Conservation (phyloP, 2,888 invertebrate genomes). For the Strigamia maritima region DNA sequence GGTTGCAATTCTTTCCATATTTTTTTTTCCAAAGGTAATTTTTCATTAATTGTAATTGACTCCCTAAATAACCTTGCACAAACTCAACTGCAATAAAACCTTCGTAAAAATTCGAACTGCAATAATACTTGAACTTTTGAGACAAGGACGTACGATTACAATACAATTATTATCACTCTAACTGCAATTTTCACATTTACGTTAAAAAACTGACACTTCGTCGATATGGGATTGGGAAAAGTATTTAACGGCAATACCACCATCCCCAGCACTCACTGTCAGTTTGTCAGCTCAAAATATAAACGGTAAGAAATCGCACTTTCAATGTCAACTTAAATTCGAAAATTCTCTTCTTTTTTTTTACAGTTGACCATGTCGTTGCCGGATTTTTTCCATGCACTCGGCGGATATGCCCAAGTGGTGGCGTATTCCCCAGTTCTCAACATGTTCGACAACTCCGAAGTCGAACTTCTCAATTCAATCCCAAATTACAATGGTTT, state of each 20-base stretch:
- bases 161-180: too few species aligned
- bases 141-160: too few species aligned
- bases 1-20: neutral
- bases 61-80: neutral
- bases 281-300: too few species aligned
- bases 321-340: too few species aligned
- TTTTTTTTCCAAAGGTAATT: neutral
- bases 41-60: neutral
- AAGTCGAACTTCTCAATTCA: conserved; percentile 1
- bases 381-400: neutral
- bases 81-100: neutral
- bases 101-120: neutral
- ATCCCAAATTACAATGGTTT: neutral
- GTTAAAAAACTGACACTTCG: too few species aligned
- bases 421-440: neutral
- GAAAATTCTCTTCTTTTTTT: neutral
- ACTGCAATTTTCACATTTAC: too few species aligned
- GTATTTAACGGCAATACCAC: too few species aligned
- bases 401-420: neutral
- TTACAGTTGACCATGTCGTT: neutral
- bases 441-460: neutral
- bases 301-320: too few species aligned
- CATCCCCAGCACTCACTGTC: too few species aligned
- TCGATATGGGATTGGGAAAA: too few species aligned
- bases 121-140: too few species aligned